phyloP scores from a whole-genome alignment of 35 echinoderm and acorn worm species.

The Heliocidaris erythrogramma region DNA sequence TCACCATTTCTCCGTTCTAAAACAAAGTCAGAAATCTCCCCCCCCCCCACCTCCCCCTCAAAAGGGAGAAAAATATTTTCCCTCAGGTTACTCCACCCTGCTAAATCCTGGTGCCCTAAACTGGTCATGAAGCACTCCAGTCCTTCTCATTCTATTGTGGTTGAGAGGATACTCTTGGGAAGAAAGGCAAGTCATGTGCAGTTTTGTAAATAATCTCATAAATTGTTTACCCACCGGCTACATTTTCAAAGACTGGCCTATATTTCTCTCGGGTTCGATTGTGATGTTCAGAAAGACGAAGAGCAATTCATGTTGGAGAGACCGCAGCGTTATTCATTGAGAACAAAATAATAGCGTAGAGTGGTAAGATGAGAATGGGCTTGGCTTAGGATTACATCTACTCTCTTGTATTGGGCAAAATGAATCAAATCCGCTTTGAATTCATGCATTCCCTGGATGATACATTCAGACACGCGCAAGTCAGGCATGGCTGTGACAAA shows the following conservation, averaged over 20 bases:
- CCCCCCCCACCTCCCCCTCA: too few relatives aligned
- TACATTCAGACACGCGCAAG: too few relatives aligned
- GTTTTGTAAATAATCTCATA: neutral
- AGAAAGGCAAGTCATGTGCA: neutral
- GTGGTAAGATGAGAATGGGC: neutral
- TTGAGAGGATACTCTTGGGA: neutral
- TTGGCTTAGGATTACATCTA: neutral
- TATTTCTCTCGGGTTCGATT: neutral
- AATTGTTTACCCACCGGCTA: neutral
- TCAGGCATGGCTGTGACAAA: too few relatives aligned
- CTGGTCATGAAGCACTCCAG: neutral
- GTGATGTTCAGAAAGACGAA: neutral
- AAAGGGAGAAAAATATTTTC: too few relatives aligned
- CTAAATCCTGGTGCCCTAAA: too few relatives aligned
- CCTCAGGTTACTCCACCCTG: too few relatives aligned
- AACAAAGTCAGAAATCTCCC: too few relatives aligned
- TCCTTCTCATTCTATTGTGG: neutral
- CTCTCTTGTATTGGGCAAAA: too few relatives aligned
- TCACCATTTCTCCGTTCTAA: too few relatives aligned
- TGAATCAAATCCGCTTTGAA: neutral
- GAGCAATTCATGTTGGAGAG: neutral
- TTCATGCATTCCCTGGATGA: too few relatives aligned
- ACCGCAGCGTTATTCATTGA: neutral
- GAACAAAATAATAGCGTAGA: neutral
- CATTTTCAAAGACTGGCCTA: constrained; percentile 6